Conservation (phyloP, 1,140 invertebrate genomes). For the Hyphantria cunea region DNA sequence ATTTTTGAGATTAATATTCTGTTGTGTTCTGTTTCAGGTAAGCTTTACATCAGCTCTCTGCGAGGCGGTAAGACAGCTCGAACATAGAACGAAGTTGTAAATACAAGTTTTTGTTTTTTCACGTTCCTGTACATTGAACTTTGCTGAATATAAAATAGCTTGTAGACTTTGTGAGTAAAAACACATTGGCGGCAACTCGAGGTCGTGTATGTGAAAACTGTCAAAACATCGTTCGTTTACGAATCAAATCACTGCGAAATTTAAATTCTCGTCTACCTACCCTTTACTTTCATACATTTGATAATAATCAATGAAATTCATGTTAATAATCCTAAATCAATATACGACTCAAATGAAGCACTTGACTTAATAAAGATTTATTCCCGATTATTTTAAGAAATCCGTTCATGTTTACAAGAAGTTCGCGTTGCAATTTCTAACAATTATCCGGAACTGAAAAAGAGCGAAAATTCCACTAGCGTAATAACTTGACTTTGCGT, state of each 20-base stretch:
- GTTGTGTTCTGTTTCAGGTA: constrained; percentile 23
- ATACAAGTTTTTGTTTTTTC: constrained; percentile 4
- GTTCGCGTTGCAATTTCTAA: too few relatives aligned
- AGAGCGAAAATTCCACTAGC: not conserved
- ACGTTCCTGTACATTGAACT: constrained; percentile 21
- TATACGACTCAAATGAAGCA: too few relatives aligned
- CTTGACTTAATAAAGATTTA: too few relatives aligned
- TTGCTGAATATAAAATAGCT: not conserved
- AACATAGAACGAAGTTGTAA: not conserved
- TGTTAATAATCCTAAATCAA: too few relatives aligned
- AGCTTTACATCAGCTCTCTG: constrained; percentile 5
- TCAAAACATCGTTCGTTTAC: constrained; percentile 15
- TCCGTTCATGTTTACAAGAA: too few relatives aligned
- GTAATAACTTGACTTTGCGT: not conserved
- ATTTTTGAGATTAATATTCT: constrained; percentile 5
- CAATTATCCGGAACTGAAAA: not conserved
- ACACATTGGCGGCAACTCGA: constrained; percentile 36
- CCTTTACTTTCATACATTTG: too few relatives aligned
- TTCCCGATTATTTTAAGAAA: too few relatives aligned
- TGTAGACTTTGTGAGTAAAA: constrained; percentile 31
- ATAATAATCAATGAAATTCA: too few relatives aligned
- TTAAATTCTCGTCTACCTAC: too few relatives aligned
- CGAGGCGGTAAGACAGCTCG: constrained; percentile 10
- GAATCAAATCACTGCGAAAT: constrained; percentile 27
- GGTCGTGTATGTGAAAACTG: constrained; percentile 22